Conservation (phyloP, 2,797 vertebrate genomes). For the Schizopygopsis pylzovi region DNA sequence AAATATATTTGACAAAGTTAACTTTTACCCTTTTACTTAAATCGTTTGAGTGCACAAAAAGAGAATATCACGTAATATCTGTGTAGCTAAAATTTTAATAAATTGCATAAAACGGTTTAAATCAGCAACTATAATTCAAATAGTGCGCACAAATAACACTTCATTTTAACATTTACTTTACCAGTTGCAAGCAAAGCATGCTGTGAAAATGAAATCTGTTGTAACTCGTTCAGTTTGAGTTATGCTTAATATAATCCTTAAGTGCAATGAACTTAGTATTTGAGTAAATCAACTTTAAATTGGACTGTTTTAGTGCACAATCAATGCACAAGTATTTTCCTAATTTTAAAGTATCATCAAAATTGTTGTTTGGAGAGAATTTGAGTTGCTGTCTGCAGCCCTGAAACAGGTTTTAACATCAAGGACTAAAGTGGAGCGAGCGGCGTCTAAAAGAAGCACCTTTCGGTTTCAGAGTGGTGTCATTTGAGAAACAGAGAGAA, state of each 20-base stretch:
- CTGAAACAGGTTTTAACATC: background rate
- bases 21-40: too few relatives aligned
- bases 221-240: background rate
- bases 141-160: too few relatives aligned
- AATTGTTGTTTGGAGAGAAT: background rate
- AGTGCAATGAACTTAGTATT: background rate
- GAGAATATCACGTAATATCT: too few relatives aligned
- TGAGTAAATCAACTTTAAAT: background rate
- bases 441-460: background rate
- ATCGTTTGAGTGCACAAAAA: too few relatives aligned
- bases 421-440: slow-evolving; percentile 1
- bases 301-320: background rate
- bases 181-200: background rate
- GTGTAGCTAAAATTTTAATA: background rate
- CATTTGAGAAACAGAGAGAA: slow-evolving; percentile 36
- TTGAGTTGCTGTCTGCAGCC: background rate
- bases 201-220: background rate
- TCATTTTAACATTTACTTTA: too few relatives aligned
- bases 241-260: background rate
- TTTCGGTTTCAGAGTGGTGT: background rate
- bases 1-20: too few relatives aligned
- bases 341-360: background rate
- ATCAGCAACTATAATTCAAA: too few relatives aligned
- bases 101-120: background rate
- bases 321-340: background rate